Evolutionary conservation across 2,797 vertebrate genomes (phyloP).

Genomic region (Danio tinwini): DNA sequence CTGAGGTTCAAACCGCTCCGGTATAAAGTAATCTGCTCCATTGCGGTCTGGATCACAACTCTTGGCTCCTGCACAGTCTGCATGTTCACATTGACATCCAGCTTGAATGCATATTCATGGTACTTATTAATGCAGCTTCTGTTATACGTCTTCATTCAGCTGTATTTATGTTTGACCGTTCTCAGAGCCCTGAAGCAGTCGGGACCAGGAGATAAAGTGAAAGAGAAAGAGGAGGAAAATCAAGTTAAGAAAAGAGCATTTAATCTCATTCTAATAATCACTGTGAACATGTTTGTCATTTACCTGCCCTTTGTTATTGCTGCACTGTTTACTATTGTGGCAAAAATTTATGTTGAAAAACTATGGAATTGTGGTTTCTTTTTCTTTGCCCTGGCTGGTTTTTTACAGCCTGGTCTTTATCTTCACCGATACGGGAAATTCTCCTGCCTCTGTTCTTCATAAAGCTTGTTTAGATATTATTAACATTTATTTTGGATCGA

Average conservation of each 20-base stretch:
- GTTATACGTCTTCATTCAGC: slow-evolving; percentile 22
- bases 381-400: slow-evolving; percentile 19
- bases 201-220: slow-evolving; percentile 39
- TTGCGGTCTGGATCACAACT: slow-evolving; percentile 30
- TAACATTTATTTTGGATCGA: neutral
- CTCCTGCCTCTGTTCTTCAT: slow-evolving; percentile 10
- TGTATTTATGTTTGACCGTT: slow-evolving; percentile 49
- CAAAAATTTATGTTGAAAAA: neutral
- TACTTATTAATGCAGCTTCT: slow-evolving; percentile 20
- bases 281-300: slow-evolving; percentile 57
- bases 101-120: neutral
- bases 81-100: neutral
- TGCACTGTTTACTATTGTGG: neutral
- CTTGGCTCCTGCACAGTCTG: neutral
- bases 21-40: slow-evolving; percentile 22
- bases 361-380: neutral
- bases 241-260: slow-evolving; percentile 63
- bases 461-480: neutral
- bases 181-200: slow-evolving; percentile 47
- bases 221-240: slow-evolving; percentile 42
- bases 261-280: slow-evolving; percentile 59
- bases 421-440: slow-evolving; percentile 12
- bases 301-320: neutral
- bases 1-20: slow-evolving; percentile 47
- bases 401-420: slow-evolving; percentile 33